phyloP scores from a whole-genome alignment of 53 echinoderm and acorn worm species.

The Patiria pectinifera region DNA sequence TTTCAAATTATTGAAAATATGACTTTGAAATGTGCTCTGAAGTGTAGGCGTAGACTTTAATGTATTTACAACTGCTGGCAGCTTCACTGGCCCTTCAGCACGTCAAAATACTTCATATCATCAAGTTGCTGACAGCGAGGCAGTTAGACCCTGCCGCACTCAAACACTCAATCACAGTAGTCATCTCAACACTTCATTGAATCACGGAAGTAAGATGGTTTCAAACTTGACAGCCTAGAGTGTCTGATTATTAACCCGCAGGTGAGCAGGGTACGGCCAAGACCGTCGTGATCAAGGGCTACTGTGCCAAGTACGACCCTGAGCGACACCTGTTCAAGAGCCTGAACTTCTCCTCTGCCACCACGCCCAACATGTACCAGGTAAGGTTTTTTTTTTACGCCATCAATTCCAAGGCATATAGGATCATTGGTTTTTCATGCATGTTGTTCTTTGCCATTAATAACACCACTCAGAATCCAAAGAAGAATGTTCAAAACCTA shows the following conservation, averaged over 20 bases:
- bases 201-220: neutral
- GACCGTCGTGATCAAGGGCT: conserved; percentile 97
- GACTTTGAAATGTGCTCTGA: too few relatives aligned
- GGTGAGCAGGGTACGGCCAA: conserved; percentile 99
- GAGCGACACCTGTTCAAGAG: conserved; percentile 91
- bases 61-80: too few relatives aligned
- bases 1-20: too few relatives aligned
- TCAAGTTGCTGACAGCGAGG: neutral
- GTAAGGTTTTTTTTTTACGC: conserved; percentile 44
- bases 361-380: conserved; percentile 99
- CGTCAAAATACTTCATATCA: neutral
- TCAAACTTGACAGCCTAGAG: neutral
- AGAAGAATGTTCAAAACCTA: too few relatives aligned
- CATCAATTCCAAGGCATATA: neutral
- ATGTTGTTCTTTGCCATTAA: too few relatives aligned
- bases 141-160: neutral
- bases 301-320: conserved; percentile 93
- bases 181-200: neutral
- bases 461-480: too few relatives aligned
- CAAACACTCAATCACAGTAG: neutral
- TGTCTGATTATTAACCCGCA: conserved; percentile 24
- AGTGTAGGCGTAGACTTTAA: too few relatives aligned
- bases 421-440: too few relatives aligned
- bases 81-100: neutral
- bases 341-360: conserved; percentile 99